Conservation (phyloP, 2,888 invertebrate species). For the Diaphora mendica region DNA sequence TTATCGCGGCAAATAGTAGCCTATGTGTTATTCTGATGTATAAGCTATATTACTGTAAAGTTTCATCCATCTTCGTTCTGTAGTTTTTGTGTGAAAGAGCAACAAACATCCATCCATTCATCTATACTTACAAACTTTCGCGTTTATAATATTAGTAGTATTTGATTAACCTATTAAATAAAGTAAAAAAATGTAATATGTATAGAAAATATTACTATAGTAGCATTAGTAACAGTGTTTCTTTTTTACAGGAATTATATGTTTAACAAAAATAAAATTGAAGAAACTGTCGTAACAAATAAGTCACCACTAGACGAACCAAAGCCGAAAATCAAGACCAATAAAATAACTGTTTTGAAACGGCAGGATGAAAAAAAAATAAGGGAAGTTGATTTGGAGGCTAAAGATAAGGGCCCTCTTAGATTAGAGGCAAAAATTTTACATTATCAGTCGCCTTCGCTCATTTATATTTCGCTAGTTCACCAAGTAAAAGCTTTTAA, state of each 20-base stretch:
- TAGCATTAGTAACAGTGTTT: background rate
- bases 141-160: too few relatives aligned
- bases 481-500: conserved; percentile 78
- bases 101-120: too few relatives aligned
- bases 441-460: conserved; percentile 84
- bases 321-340: conserved; percentile 44
- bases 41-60: too few relatives aligned
- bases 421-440: conserved; percentile 81
- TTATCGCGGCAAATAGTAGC: too few relatives aligned
- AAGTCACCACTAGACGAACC: conserved; percentile 58
- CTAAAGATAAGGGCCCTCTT: conserved; percentile 81
- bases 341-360: conserved; percentile 59
- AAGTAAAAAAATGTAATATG: background rate
- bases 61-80: too few relatives aligned
- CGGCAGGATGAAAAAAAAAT: conserved; percentile 41
- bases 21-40: too few relatives aligned
- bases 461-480: conserved; percentile 87
- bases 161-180: too few relatives aligned
- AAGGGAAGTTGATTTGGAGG: conserved; percentile 64
- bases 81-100: too few relatives aligned
- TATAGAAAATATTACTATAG: background rate
- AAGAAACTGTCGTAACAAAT: conserved; percentile 64
- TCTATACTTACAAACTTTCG: too few relatives aligned
- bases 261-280: conserved; percentile 64
- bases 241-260: conserved; percentile 61